Evolutionary conservation across 2,797 vertebrate genomes (phyloP).

Genomic region (Pseudopleuronectes americanus): DNA sequence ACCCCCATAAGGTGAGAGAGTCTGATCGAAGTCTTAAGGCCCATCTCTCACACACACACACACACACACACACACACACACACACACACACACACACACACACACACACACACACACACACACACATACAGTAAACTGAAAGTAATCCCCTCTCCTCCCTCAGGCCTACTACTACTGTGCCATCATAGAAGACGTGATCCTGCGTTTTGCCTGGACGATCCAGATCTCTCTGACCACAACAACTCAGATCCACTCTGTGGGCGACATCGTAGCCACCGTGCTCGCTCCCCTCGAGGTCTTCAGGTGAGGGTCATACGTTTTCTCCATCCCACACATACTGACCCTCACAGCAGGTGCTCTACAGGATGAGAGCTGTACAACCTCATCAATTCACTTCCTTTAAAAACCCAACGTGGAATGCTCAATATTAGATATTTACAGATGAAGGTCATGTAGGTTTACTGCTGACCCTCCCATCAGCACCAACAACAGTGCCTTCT

Average conservation of each 20-base stretch:
- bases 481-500: background rate
- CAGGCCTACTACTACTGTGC: slow-evolving; percentile 99
- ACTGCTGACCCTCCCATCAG: background rate
- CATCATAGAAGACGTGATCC: slow-evolving; percentile 94
- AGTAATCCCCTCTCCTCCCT: slow-evolving; percentile 2
- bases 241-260: slow-evolving; percentile 82
- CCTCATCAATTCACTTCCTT: no score
- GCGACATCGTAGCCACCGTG: slow-evolving; percentile 91
- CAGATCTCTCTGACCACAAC: slow-evolving; percentile 91
- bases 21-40: background rate
- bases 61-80: slow-evolving; percentile 7
- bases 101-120: background rate
- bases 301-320: slow-evolving; percentile 83
- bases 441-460: background rate
- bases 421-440: background rate
- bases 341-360: background rate
- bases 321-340: background rate
- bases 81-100: slow-evolving; percentile 22
- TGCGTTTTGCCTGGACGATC: slow-evolving; percentile 97
- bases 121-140: background rate
- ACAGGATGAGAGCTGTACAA: background rate
- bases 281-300: slow-evolving; percentile 97
- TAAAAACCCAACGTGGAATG: background rate
- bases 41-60: slow-evolving; percentile 4
- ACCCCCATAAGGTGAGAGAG: slow-evolving; percentile 92